Evolutionary conservation across 92 coral and sea anemone genomes (phyloP), one percentile per base, ranked within the genome.

Genomic region (Anthopleura xanthogrammica): DNA sequence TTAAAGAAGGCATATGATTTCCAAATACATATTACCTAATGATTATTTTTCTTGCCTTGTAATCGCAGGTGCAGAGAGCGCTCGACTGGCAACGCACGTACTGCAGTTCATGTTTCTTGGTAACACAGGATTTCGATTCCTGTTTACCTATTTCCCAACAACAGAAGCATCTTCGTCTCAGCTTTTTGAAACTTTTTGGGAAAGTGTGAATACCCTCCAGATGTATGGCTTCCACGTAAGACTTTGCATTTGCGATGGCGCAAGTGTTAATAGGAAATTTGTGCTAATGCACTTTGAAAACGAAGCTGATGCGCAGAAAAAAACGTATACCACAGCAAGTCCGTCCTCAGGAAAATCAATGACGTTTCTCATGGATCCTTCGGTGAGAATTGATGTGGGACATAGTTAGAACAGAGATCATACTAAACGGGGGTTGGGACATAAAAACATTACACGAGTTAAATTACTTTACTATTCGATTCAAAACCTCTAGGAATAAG

Each of bases 71-170:
- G 16, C 5, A 16, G 50, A 72, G 11, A 9, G 12, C 1, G 29
- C 22, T 16, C n/a, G 62, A 40, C 16, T 80, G n/a, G 92, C 92
- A 72, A 82, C 87, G 10, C 90, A 82, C 72, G 87, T 86, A 0
- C 85, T 89, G 11, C 92, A 89, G 79, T 78, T 89, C 29, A 82
- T 89, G 29, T 89, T 85, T 77, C 60, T 89, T 42, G 90, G 92
- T 1, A 82, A 52, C 17, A 52, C 65, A 3, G 68, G 68, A 12
- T 78, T n/a, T 29, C 3, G 50, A 29, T 78, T 55, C 29, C 81
- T 71, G 1, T 22, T 52, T 3, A 1, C 12, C 1, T 57, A 78
- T 17, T 54, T 78, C 43, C 81, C 81, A 3, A 78, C 81, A 52
- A n/a, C 81, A 3, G 66, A 78, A 17, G 81, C 41, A 20, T 12